These are phyloP conservation scores for Channa striata DNA, from an alignment of 2,797 vertebrate genomes.

Conservation along the genomic window DNA sequence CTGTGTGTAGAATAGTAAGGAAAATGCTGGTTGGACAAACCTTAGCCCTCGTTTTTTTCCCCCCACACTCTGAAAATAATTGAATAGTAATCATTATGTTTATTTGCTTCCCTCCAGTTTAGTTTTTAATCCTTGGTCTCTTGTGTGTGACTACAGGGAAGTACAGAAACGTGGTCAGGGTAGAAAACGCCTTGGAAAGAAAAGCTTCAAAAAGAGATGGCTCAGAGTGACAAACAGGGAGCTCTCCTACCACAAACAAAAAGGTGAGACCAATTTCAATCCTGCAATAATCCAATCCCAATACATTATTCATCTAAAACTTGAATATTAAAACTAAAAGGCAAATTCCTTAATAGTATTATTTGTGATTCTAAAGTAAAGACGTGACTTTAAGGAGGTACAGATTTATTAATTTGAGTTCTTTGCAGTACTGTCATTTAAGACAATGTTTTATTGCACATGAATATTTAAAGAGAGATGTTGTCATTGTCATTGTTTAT, in stretches of 20 bases:
- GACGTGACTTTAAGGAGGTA: background rate
- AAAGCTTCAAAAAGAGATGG: constrained; percentile 96
- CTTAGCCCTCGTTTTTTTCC: background rate
- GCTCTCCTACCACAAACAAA: constrained; percentile 95
- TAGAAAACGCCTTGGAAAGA: constrained; percentile 92
- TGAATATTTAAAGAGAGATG: no score
- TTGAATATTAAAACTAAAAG: no score
- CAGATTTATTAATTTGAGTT: background rate
- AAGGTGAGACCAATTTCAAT: constrained; percentile 84
- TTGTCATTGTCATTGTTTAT: no score
- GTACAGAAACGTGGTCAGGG: constrained; percentile 96
- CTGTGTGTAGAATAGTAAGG: background rate
- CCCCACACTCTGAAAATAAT: background rate
- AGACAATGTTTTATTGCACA: no score
- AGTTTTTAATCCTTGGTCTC: background rate
- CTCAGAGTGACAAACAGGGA: constrained; percentile 95
- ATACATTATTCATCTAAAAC: background rate
- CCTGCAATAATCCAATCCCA: no score
- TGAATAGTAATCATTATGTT: background rate
- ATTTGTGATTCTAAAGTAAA: no score
- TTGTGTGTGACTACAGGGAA: constrained; percentile 83
- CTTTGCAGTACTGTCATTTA: background rate
- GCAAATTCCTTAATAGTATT: no score
- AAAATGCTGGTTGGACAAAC: background rate
- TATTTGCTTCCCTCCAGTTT: background rate